These are phyloP conservation scores for Lepilemur ruficaudatus DNA, from an alignment of 2,797 vertebrate genomes.

Conservation along the genomic window DNA sequence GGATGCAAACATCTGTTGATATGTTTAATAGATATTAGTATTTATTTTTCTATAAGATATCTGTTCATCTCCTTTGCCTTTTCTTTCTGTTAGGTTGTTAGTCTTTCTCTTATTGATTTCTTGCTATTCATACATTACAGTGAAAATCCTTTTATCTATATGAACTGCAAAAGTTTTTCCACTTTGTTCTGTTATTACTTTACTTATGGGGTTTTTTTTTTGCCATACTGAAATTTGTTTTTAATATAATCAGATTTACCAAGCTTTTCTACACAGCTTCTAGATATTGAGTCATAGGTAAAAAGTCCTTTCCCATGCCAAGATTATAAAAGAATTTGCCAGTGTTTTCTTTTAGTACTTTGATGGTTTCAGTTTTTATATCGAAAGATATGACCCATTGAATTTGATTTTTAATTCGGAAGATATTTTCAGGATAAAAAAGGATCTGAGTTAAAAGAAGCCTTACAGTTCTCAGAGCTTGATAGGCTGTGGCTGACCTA, in stretches of 20 bases:
- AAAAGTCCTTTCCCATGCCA: background rate
- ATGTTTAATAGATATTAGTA: background rate
- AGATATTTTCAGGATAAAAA: conserved; percentile 32
- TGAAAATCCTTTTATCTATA: background rate
- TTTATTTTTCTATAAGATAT: background rate
- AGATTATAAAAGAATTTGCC: conserved; percentile 12
- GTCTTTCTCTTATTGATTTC: conserved; percentile 6
- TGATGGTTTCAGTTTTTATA: conserved; percentile 40
- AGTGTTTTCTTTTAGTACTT: conserved; percentile 47
- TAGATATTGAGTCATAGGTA: conserved; percentile 14
- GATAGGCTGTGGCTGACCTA: background rate
- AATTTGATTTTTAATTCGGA: conserved; percentile 36
- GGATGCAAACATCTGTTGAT: conserved; percentile 26
- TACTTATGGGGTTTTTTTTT: background rate
- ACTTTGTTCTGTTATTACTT: conserved; percentile 9
- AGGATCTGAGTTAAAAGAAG: background rate
- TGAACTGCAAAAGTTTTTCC: background rate
- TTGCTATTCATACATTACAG: background rate
- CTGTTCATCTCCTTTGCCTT: background rate
- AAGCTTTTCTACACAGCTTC: conserved; percentile 11
- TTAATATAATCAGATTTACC: background rate
- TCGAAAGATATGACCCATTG: background rate
- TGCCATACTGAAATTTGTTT: background rate
- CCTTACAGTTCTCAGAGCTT: background rate
- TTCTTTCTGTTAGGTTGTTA: background rate